These are phyloP conservation scores for Phocoena sinus DNA, from an alignment of 2,113 vertebrate species.

Conservation along the genomic window DNA sequence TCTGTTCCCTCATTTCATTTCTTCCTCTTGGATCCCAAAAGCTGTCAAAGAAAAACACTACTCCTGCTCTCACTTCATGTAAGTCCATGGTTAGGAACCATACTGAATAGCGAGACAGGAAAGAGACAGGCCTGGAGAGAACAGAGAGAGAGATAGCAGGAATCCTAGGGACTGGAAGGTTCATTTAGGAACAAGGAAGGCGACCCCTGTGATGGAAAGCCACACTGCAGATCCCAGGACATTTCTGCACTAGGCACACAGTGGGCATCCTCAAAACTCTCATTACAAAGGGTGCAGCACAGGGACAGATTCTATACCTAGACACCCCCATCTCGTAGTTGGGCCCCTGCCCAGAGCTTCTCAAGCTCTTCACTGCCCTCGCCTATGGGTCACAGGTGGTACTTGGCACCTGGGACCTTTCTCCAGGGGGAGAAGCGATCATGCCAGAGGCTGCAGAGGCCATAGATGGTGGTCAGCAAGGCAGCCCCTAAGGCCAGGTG, in stretches of 20 bases:
- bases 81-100: background rate
- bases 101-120: background rate
- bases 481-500: background rate
- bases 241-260: background rate
- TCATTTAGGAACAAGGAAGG: background rate
- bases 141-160: background rate
- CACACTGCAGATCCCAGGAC: background rate
- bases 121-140: background rate
- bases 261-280: background rate
- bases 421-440: background rate
- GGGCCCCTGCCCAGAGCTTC: background rate
- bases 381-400: background rate
- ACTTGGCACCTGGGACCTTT: background rate
- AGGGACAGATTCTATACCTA: background rate
- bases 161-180: background rate
- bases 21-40: background rate
- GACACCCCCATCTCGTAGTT: background rate
- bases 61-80: background rate
- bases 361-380: background rate
- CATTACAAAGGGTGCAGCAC: background rate
- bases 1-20: background rate
- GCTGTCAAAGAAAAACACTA: background rate
- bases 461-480: background rate
- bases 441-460: constrained; percentile 54
- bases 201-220: background rate